Base-by-base conservation (phyloP, 2,113 vertebrate species). In the Dipodomys merriami region DNA sequence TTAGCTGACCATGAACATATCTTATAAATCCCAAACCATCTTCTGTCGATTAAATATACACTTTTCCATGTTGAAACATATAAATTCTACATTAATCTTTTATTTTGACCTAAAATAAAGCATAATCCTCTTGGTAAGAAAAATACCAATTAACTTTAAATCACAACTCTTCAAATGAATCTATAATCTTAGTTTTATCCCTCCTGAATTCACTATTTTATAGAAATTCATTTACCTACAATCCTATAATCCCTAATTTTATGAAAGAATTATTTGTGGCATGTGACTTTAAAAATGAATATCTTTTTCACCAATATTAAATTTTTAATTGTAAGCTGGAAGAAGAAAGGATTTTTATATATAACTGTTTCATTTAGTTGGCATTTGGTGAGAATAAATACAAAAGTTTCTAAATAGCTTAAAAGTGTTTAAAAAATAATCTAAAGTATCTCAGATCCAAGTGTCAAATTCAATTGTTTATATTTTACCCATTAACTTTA, bases 251-350 rank as follows among this genome's bases (percentile, higher is more conserved):
- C 30, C 64, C 76, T 78, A 86, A 93, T 39, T 78, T 87, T 86
- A 91, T 89, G 20, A 39, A 83, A 65, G n/a, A 67, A 82, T 84
- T 90, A 85, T 85, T 68, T 90, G 44, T 93, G 62, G 12, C 82
- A 95, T 94, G 12, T 91, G 83, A 88, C 71, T 94, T 92, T 65
- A 82, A 46, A 82, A 91, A 94, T 83, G 20, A 92, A 72, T 64
- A 72, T 67, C 67, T 71, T 1, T 86, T 85, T 94, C 71, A 85
- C 74, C 95, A 73, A 92, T 79, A 91, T 8, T 92, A 69, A 64
- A 91, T 18, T 76, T 94, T 82, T 92, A 95, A 86, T 57, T 74
- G 49, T n/a, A 94, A 92, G 88, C 57, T 16, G 44, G 67, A 57
- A 57, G 29, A 69, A 80, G 87, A 83, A 67, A 65, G 2, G 3